Evolutionary conservation across 2,113 vertebrate species (phyloP), one percentile per base, ranked within the genome.

Genomic region (Petrocephalus zakoni): DNA sequence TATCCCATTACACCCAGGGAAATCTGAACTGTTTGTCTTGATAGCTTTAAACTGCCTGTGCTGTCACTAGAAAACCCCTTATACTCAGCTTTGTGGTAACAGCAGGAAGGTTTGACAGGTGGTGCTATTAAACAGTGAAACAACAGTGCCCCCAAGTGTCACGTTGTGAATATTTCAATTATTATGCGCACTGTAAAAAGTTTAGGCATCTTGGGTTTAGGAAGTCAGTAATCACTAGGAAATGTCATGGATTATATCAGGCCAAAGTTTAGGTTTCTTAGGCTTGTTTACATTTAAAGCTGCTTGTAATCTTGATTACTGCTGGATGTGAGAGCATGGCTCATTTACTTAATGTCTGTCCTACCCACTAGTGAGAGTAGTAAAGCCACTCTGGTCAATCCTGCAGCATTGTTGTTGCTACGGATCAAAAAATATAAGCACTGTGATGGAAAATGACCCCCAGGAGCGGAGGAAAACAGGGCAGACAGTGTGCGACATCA

Each of bases 61-160:
- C 10, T 21, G 4, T 61, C 29, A 87, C 47, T 87, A 46, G 29
- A 61, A 64, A 87, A 22, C 29, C 13, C 21, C n/a, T 78, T 52
- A 53, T 56, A 87, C 42, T 42, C 21, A 61, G 47, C n/a, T 78
- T 88, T 53, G 4, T 78, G 46, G 25, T 75, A 47, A 34, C 42
- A 87, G 58, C 37, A 72, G 11, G 34, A 87, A 87, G 22, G 7
- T 22, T 46, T 29, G 51, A 9, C n/a, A 25, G 25, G 52, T 87
- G 11, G 34, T 55, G 42, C 4, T 47, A 8, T 9, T 25, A 11
- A 42, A 4, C 10, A 88, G 51, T 81, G 72, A 17, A 49, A 72
- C 72, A 88, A 88, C 87, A 88, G 72, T 81, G 87, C 87, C 87
- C 68, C 72, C 87, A 55, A 52, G 58, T 51, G 86, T 47, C 46